Conservation (phyloP, 2,888 invertebrate species). For the Aporophyla nigra region DNA sequence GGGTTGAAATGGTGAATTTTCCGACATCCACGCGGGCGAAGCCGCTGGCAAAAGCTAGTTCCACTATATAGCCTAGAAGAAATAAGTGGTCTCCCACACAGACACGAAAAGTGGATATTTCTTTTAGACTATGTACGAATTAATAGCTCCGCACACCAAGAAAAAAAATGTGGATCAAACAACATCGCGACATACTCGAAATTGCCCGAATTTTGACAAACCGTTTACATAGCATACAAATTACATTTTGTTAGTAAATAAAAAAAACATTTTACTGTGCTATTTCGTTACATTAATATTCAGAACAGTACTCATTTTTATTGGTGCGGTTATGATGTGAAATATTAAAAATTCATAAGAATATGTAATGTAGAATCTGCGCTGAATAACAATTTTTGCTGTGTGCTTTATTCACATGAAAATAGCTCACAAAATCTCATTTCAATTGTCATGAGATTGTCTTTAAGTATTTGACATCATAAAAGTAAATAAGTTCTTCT, state of each 20-base stretch:
- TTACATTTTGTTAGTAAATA: slow-evolving; percentile 15
- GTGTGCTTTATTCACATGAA: neutral
- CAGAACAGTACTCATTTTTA: slow-evolving; percentile 32
- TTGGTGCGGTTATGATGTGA: slow-evolving; percentile 32
- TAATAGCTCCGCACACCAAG: neutral
- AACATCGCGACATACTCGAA: neutral
- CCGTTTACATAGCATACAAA: neutral
- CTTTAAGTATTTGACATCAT: neutral
- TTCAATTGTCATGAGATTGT: neutral
- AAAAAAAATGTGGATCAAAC: neutral
- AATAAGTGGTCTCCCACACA: no score
- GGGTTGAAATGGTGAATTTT: no score
- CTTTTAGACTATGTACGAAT: neutral
- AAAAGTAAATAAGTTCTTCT: no score
- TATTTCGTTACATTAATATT: slow-evolving; percentile 35
- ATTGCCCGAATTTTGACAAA: neutral
- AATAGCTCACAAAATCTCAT: neutral
- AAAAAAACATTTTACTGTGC: slow-evolving; percentile 2
- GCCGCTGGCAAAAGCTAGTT: no score
- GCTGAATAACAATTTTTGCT: slow-evolving; percentile 39
- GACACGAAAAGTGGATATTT: no score
- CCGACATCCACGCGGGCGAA: no score
- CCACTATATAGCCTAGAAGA: no score
- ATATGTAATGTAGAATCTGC: slow-evolving; percentile 7
- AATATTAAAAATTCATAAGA: slow-evolving; percentile 49